Evolutionary conservation across 1,140 invertebrate genomes (phyloP), one percentile per base, ranked within the genome.

Genomic region (Psilanteris sp.): DNA sequence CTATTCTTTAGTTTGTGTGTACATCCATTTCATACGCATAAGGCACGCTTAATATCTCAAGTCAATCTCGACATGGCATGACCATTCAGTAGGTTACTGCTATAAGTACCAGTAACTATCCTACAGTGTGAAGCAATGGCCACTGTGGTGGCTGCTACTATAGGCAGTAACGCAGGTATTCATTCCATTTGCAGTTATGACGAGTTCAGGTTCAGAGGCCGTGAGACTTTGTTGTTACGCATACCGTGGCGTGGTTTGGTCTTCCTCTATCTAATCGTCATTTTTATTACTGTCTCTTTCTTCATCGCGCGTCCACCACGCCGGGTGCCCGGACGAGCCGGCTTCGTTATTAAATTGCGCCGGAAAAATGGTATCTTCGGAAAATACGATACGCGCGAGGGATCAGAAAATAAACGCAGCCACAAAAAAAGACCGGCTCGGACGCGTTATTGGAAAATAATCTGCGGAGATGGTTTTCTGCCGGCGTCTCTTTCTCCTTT

Each of bases 171-270:
- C 78, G 57, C 79, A 83, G 81, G 81, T 81, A 84, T 85, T 86
- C 85, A 85, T 87, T 85, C 83, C 81, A 86, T 87, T 86, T 85
- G 85, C 85, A 85, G 85, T 87, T 87, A 87, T 85, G 84, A 86
- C 81, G 85, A 85, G 83, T 86, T 77, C 83, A 77, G 82, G 85
- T 87, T 87, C 85, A 87, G 73, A 85, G 85, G 84, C 85, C 85
- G 85, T 87, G 85, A 85, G 85, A 86, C 71, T 83, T 82, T 72
- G 81, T 77, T 64, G 46, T 75, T 79, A 79, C 39, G 50, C 67
- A 72, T 64, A 41, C 39, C 31, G 62, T 46, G 16, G 39, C 6
- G 10, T 43, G 24, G 9, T 68, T 44, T 16, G 18, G 44, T 43
- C 43, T 11, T 10, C 52, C 66, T 59, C 27, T 41, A 29, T 37